phyloP scores from a whole-genome alignment of 2,888 invertebrate species.

The Leptogaster cylindrica region DNA sequence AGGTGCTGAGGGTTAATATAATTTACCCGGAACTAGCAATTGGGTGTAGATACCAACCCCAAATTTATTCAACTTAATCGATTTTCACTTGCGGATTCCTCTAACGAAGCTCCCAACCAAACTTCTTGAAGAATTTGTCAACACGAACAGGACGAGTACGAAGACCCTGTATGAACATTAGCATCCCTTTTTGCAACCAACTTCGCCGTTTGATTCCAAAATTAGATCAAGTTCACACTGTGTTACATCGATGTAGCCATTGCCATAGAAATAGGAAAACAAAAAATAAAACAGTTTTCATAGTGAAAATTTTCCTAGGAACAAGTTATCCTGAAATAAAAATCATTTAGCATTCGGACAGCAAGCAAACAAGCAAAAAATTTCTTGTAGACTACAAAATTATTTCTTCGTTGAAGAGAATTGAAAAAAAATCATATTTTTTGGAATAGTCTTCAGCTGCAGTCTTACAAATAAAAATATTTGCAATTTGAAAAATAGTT shows the following conservation, averaged over 20 bases:
- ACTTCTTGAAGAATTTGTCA: no score
- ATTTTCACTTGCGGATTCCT: not conserved
- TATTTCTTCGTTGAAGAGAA: not conserved
- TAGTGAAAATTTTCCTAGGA: slow-evolving; percentile 18
- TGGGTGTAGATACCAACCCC: not conserved
- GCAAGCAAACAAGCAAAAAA: slow-evolving; percentile 20
- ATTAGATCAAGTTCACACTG: slow-evolving; percentile 37
- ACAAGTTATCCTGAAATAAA: not conserved
- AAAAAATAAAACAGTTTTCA: not conserved
- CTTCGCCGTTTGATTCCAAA: slow-evolving; percentile 1
- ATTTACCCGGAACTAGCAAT: slow-evolving; percentile 1
- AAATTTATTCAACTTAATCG: not conserved
- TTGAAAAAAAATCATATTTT: no score
- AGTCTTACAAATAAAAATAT: slow-evolving; percentile 23
- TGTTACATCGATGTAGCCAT: slow-evolving; percentile 21
- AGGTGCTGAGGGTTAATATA: not conserved
- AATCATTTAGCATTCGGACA: slow-evolving; percentile 20
- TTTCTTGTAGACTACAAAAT: not conserved
- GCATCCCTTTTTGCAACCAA: not conserved
- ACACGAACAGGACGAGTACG: slow-evolving; percentile 15
- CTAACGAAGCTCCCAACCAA: slow-evolving; percentile 7
- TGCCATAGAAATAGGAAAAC: slow-evolving; percentile 12
- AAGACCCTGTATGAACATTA: slow-evolving; percentile 2
- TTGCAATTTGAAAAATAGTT: not conserved
- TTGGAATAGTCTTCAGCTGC: no score